Percentiles rank a stretch among this genome's conserved stretches.
Conservation (phyloP, 2,797 vertebrate species). For the Poeciliopsis presidionis region DNA sequence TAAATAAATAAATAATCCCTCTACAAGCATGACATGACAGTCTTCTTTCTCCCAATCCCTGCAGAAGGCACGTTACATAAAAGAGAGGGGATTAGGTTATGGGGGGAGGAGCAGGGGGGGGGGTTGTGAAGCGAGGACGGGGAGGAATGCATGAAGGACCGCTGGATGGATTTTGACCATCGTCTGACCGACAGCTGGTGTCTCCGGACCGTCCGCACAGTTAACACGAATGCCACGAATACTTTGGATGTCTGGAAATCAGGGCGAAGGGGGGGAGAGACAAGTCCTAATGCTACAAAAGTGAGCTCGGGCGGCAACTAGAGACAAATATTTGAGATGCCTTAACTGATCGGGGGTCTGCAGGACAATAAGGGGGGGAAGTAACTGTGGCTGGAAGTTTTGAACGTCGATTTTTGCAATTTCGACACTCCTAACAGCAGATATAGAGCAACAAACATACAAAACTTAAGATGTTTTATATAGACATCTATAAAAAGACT, state of each 20-base stretch:
- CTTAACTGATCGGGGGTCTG: conserved; percentile 5
- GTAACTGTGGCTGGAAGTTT: background rate
- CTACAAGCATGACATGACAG: conserved; percentile 3
- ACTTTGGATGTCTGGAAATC: conserved; percentile 11
- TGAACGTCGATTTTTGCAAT: background rate
- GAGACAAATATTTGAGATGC: conserved; percentile 32
- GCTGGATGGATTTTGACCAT: conserved; percentile 38
- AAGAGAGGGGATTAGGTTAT: conserved; percentile 47
- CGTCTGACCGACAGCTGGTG: conserved; percentile 56
- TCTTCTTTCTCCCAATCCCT: conserved; percentile 26
- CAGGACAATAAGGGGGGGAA: background rate
- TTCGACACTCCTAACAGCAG: background rate
- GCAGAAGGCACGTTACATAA: conserved; percentile 52
- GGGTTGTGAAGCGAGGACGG: conserved; percentile 35
- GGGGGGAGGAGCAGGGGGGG: conserved; percentile 34
- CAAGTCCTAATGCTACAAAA: background rate
- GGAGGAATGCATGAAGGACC: conserved; percentile 46
- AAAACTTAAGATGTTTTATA: background rate
- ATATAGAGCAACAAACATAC: background rate
- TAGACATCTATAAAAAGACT: background rate
- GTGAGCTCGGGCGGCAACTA: conserved; percentile 13
- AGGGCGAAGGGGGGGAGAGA: conserved; percentile 10
- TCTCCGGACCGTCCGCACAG: conserved; percentile 24
- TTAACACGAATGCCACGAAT: conserved; percentile 33
- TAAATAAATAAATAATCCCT: background rate